Evolutionary conservation across 2,888 invertebrate species (phyloP), one percentile per base, ranked within the genome.

Genomic region (Rhagonycha lutea): DNA sequence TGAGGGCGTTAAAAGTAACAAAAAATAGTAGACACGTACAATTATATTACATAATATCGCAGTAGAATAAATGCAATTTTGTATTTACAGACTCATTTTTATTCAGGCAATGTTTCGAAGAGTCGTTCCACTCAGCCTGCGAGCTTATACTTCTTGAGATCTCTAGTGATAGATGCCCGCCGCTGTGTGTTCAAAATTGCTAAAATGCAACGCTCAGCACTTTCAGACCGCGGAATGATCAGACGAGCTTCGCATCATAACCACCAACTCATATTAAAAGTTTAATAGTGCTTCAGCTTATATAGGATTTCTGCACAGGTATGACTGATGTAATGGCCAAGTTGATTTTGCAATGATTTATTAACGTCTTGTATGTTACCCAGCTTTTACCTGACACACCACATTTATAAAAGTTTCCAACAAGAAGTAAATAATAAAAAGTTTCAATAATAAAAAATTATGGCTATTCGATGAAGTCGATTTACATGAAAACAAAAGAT

Each of bases 121-220:
- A 81, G 80, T 83, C 84, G 83, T 83, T 83, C 82, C 83, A 82
- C 81, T 83, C 84, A 82, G 82, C 79, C 82, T 81, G 82, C 80
- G 81, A 80, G 83, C 84, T 84, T 84, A 85, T 83, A 83, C 82
- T 83, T 83, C 83, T 79, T 78, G 82, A 84, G 83, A 85, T 84
- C 83, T 82, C 80, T 79, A 69, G 82, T 85, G 85, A 85, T 85
- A 83, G 84, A 85, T 85, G 83, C 82, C 80, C 82, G 81, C 79
- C 83, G 82, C 80, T 81, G 81, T 82, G 81, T 80, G 83, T 80
- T 82, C 81, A 81, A 85, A 86, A 85, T 85, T 84, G 83, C 85
- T 81, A 85, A 85, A 85, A 85, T 83, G 86, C 85, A 84, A 75
- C 81, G 82, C 81, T 85, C 85, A 84, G 84, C 84, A 84, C 82